Evolutionary conservation across 1,140 invertebrate species (phyloP), one percentile per base, ranked within the genome.

Genomic region (Calephelis nemesis): DNA sequence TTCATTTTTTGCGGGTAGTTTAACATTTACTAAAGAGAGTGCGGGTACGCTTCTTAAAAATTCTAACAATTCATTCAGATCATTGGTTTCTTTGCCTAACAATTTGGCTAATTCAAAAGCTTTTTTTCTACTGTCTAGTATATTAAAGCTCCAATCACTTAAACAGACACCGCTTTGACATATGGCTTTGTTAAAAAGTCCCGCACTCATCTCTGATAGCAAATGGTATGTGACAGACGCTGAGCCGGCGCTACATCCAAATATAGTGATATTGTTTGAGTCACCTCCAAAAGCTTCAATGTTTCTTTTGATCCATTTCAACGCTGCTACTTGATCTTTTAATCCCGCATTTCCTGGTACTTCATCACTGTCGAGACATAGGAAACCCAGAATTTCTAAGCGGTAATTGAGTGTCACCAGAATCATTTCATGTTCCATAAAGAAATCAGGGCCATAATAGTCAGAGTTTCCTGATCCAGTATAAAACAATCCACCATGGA

Each of bases 401-500:
- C 95, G 91, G 78, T 95, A 95, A 72, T 95, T 95, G 7, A 95
- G 78, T 0, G 94, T 95, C 0, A 95, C 94, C 42, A 95, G 81
- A 62, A 95, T 87, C 4, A 95, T 90, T 63, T 95, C 92, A 60
- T 93, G 90, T 69, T 94, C 93, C 86, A 95, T 91, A 1, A 96
- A 81, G 76, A 94, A 95, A 67, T 94, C 93, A 0, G 94, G 92
- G 0, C 94, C 93, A 72, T 94, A 94, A 2, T 90, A 84, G 45
- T 93, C 91, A 0, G 91, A 90, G 73, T 93, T 93, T 12, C 92
- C 93, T 5, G 93, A 93, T n/a, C 95, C 95, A 48, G 91, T 91
- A 58, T 93, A 92, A 71, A 96, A 96, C 12, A 92, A 93, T 11
- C 96, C 96, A 0, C 96, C 96, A 80, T 97, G 94, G 19, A 97